Evolutionary conservation across 2,113 vertebrate species (phyloP), one percentile per base, ranked within the genome.

Genomic region (Pelobates fuscus): DNA sequence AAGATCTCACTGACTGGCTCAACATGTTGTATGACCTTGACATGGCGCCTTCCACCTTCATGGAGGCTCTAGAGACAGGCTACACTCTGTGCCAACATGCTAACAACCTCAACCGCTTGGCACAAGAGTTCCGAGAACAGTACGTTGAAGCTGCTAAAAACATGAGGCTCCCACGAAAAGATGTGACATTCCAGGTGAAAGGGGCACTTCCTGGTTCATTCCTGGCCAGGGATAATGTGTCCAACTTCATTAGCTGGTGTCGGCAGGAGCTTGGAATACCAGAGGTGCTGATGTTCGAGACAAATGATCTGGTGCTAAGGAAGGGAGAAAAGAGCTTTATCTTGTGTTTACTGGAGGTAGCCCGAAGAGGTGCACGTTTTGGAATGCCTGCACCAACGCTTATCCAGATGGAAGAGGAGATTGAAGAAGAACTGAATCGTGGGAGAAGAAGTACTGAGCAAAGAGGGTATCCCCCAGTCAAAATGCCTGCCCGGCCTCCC

Each of bases 281-380:
- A 32, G 97, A 99, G 8, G 96, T 98, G 37, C 89, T 99, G 71
- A 99, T 99, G 97, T 99, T 99, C 0, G 97, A 99, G 86, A 99
- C 96, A 4, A 96, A 99, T 8, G 97, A 99, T 90, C 32, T 99
- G 88, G 97, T 98, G 82, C 92, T 96, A 79, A 91, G 86, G 29
- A 95, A 93, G 87, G 98, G 98, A 1, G 97, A 98, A 89, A 98
- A 98, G 85, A 98, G 98, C 54, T 92, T 99, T 5, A 91, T 99
- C 7, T 89, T 99, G 8, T 99, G 97, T 61, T 86, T 99, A 62
- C 81, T 99, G 25, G 97, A 99, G 87, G 97, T 99, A 82, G 97
- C 96, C 1, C 87, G 97, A 12, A 89, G 95, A 0, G 96, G 95
- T 2, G 89, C 96, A 80, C 95, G 94, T 78, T 95, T 99, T 0